Conservation (phyloP, 2,113 vertebrate genomes). For the Lanius collurio region DNA sequence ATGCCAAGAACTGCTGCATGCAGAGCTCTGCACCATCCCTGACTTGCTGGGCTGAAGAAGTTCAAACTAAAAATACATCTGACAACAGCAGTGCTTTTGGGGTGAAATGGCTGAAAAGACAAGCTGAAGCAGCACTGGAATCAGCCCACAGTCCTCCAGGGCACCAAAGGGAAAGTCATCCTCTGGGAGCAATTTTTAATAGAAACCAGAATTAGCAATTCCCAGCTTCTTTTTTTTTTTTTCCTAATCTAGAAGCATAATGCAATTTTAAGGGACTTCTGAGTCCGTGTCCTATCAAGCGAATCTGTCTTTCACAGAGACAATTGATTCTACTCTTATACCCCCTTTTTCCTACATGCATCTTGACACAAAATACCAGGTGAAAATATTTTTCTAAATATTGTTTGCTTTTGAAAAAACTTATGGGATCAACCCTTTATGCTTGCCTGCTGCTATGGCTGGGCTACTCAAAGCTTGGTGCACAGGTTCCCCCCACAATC, state of each 20-base stretch:
- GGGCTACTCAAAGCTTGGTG: neutral
- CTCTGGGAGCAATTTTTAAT: neutral
- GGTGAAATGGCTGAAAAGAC: neutral
- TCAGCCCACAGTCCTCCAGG: neutral
- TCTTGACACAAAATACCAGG: neutral
- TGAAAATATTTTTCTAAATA: neutral
- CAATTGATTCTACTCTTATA: neutral
- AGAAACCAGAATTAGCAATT: neutral
- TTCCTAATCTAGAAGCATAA: neutral
- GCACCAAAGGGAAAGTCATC: accelerated
- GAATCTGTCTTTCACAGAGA: neutral
- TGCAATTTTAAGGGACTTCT: neutral
- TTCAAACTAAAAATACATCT: neutral
- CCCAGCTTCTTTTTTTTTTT: neutral
- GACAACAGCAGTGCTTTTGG: neutral
- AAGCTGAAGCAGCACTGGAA: neutral
- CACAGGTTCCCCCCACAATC: accelerated
- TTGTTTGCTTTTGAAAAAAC: neutral
- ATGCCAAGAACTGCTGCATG: neutral
- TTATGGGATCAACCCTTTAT: neutral
- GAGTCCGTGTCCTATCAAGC: neutral
- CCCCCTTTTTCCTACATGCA: neutral
- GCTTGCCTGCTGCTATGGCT: neutral
- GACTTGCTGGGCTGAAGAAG: neutral
- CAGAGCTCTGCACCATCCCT: neutral